Base-by-base conservation (phyloP, 2,888 invertebrate genomes). In the Lydus trimaculatus region DNA sequence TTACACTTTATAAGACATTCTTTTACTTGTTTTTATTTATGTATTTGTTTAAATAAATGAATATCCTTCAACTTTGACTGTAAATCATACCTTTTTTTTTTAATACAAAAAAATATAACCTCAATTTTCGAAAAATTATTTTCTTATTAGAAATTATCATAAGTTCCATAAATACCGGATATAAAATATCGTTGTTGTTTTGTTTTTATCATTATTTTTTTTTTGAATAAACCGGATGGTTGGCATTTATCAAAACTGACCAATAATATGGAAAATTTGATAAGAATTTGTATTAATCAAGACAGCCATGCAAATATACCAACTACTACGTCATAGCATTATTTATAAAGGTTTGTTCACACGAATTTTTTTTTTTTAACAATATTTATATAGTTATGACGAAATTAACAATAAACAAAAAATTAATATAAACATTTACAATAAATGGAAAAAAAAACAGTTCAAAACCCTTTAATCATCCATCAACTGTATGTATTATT, bases 41-140 rank as follows among this genome's bases (percentile, higher is more conserved):
- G 3, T n/a, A n/a, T n/a, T 43, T 43, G 1, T 36, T 4, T 7
- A 43, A n/a, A 43, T 43, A n/a, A 43, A 43, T 33, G 9, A 33
- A 33, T 43, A 43, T n/a, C 56, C 56, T 56, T 56, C 56, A 25
- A 56, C 56, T 56, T 56, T 56, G 56, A 56, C 56, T 56, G 25
- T 25, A 11, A 23, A 56, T 17, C 17, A 43, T 43, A 13, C 25
- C 25, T 56, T 25, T 11, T 28, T 28, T 28, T 28, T 28, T 28
- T 28, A n/a, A n/a, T n/a, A n/a, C n/a, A n/a, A n/a, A n/a, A n/a
- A n/a, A n/a, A n/a, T n/a, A n/a, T n/a, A n/a, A n/a, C n/a, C n/a
- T n/a, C n/a, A n/a, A n/a, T n/a, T n/a, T n/a, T n/a, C n/a, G n/a
- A n/a, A n/a, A n/a, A n/a, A n/a, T n/a, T n/a, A n/a, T n/a, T n/a